These are phyloP conservation scores for Paramisgurnus dabryanus DNA, from an alignment of 2,113 vertebrate species.

Conservation along the genomic window DNA sequence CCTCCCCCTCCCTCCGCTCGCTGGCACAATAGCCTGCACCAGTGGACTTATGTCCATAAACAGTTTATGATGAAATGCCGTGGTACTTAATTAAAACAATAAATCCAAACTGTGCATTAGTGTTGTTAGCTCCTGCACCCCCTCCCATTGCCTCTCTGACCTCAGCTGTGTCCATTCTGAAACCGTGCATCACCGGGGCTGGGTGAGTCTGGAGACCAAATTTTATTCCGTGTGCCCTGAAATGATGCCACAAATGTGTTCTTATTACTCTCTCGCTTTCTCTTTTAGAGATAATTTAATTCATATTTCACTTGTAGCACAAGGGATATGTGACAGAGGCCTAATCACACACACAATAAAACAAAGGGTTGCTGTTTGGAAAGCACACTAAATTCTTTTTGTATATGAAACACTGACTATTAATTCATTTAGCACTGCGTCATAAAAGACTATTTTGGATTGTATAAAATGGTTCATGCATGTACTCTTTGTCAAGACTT, in stretches of 20 bases:
- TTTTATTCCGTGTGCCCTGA: constrained; percentile 80
- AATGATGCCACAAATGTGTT: constrained; percentile 80
- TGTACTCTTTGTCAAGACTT: background rate
- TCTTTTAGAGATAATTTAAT: constrained; percentile 85
- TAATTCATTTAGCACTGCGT: constrained; percentile 15
- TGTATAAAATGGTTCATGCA: background rate
- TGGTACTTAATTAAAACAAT: constrained; percentile 92
- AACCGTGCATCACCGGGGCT: constrained; percentile 21
- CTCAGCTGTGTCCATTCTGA: constrained; percentile 48
- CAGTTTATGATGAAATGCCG: constrained; percentile 91
- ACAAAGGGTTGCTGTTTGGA: constrained; percentile 40
- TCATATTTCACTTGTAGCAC: constrained; percentile 85
- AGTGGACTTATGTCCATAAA: constrained; percentile 84
- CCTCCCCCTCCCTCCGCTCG: background rate
- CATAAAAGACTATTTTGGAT: constrained; percentile 7
- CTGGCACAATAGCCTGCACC: constrained; percentile 77
- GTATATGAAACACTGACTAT: constrained; percentile 26
- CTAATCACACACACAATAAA: constrained; percentile 65
- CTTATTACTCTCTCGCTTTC: constrained; percentile 75
- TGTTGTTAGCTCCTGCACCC: constrained; percentile 55
- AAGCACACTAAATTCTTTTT: constrained; percentile 38
- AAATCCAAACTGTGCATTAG: constrained; percentile 88
- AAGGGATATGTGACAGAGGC: constrained; percentile 82
- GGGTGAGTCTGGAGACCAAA: constrained; percentile 74
- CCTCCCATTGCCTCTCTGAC: constrained; percentile 35